Evolutionary conservation across 1,140 invertebrate genomes (phyloP), one percentile per base, ranked within the genome.

Genomic region (Apis laboriosa): DNA sequence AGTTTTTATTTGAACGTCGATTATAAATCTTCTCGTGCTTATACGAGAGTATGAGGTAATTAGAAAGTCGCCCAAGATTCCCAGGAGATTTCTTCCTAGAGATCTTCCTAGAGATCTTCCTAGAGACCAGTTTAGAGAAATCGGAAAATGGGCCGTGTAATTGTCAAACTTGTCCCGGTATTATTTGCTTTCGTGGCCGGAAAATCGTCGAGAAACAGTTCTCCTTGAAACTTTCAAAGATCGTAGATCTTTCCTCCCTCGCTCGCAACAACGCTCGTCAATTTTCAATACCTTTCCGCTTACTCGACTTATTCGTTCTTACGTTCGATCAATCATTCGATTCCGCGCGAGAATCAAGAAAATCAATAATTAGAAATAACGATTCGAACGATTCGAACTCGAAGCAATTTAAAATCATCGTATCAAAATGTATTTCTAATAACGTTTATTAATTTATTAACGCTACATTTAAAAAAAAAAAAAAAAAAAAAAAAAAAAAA

Each of bases 81-180:
- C 13, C 12, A 28, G 2, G 2, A 66, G 34, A 28, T 58, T 60
- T 58, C 21, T 60, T n/a, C 43, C 11, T 12, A 1, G 17, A 1
- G 1, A 19, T 0, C 9, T 2, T 24, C 24, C 24, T 24, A 24
- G 24, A 24, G 1, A 19, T 0, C 9, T 2, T 24, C 24, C 24
- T 24, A 24, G 24, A 24, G 24, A 13, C 0, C 15, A 1, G 13
- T 2, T 1, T n/a, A 19, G 60, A 49, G 55, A 68, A 60, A 73
- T 80, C 28, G 77, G 34, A 67, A 75, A 75, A 80, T 80, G 64
- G 76, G 77, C 80, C 77, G 74, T 86, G 75, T 75, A 85, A 87
- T 87, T 15, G 77, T 71, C 19, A 15, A 80, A 43, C 74, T 60
- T 74, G 80, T 60, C 28, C 34, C 15, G 4, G 53, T 43, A 84